phyloP scores from a whole-genome alignment of 2,797 vertebrate species.

The Xenops minutus region DNA sequence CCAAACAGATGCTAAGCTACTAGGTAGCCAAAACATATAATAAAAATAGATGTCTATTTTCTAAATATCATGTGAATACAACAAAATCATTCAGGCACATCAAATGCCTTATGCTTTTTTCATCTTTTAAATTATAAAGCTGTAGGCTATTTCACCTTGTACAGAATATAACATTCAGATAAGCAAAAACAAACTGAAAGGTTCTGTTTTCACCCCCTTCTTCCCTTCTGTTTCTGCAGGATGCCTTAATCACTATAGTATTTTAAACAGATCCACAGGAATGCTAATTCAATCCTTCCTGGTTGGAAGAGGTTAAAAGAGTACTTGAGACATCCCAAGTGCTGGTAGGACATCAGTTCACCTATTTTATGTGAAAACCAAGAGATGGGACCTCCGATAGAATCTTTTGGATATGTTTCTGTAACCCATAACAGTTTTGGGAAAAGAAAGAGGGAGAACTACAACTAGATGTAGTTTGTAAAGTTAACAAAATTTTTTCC shows the following conservation, averaged over 20 bases:
- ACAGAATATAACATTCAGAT: background rate
- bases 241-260: background rate
- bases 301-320: background rate
- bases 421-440: background rate
- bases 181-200: background rate
- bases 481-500: background rate
- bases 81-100: background rate
- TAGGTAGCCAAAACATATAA: background rate
- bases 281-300: background rate
- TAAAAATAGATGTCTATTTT: background rate
- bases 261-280: background rate
- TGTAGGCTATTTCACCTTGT: background rate
- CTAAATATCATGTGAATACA: background rate
- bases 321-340: background rate
- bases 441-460: background rate
- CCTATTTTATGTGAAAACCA: background rate
- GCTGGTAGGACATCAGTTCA: rapidly evolving
- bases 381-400: background rate
- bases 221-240: background rate
- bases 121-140: background rate
- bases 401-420: background rate
- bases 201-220: rapidly evolving
- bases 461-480: background rate
- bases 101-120: background rate
- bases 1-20: background rate